phyloP scores from a whole-genome alignment of 2,888 invertebrate genomes.

The Malthinus seriepunctatus region DNA sequence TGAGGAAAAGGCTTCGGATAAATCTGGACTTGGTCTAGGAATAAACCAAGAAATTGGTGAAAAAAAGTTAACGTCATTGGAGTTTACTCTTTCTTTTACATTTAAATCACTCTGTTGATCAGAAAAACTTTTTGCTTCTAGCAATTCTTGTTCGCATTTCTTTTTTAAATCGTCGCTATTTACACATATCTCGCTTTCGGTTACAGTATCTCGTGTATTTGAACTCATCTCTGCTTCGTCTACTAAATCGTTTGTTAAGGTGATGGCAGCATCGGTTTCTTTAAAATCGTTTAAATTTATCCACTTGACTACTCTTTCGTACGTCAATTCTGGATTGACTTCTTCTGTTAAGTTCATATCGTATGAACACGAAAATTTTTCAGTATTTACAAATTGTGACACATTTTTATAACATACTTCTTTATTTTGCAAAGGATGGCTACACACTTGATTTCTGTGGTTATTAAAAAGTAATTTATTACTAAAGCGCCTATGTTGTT shows the following conservation, averaged over 20 bases:
- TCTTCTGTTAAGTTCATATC: slow-evolving; percentile 30
- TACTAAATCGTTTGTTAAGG: slow-evolving; percentile 35
- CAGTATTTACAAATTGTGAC: slow-evolving; percentile 35
- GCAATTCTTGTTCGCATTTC: neutral
- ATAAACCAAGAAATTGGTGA: too few species aligned
- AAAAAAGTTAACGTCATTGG: too few species aligned
- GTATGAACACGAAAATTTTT: slow-evolving; percentile 30
- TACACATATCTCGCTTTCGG: too few species aligned
- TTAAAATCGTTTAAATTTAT: slow-evolving; percentile 48
- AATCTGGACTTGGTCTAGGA: too few species aligned
- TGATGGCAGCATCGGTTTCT: slow-evolving; percentile 26
- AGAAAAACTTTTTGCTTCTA: neutral
- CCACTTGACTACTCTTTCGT: slow-evolving; percentile 47
- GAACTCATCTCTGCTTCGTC: slow-evolving; percentile 48
- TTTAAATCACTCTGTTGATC: too few species aligned
- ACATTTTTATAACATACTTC: slow-evolving; percentile 20
- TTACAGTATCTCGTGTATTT: slow-evolving; percentile 32
- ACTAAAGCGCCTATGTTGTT: neutral
- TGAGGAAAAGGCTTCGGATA: slow-evolving; percentile 36
- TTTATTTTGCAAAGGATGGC: neutral
- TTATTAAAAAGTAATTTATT: neutral
- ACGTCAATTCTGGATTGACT: slow-evolving; percentile 35
- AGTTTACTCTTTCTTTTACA: too few species aligned
- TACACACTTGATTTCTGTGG: neutral
- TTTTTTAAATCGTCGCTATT: neutral